Base-by-base conservation (phyloP, 1,140 invertebrate species). In the Pemphigus obesinymphae region DNA sequence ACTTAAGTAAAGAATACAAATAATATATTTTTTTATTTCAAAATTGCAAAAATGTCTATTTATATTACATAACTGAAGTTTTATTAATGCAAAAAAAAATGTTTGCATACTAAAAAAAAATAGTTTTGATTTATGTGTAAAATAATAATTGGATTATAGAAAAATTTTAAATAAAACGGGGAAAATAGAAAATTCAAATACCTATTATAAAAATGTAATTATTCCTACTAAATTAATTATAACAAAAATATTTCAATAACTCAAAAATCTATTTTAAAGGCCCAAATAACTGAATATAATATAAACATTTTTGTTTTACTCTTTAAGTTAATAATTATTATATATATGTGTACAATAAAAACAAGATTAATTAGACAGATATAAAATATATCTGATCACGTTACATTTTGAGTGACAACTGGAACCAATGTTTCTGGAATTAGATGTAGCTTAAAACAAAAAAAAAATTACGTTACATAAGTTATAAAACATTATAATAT, bases 341-440 rank as follows among this genome's bases (percentile, higher is more conserved):
- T 73, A 73, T 48, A 50, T 50, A 8, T 73, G 43, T 73, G 26
- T 50, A 73, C 43, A 50, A 50, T 50, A 73, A 73, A 73, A 73
- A 73, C 70, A 73, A 50, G n/a, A 73, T 73, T 73, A 40, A 73
- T 73, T 31, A 48, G 17, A 50, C 45, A 73, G 70, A 73, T 48
- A 50, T 13, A 4, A 73, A 31, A 50, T 31, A 63, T 63, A 73
- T 73, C 70, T 80, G 53, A 80, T 80, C 55, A 80, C 26, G 55
- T 61, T 61, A 63, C 55, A 78, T 23, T 78, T 63, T 61, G 76
- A 58, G 34, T 80, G 53, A 61, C 34, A 78, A 63, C 76, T 43
- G 76, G 76, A 43, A 80, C 37, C 53, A 63, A 40, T 29, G 23
- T 43, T 61, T 80, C 53, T 80, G 55, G 76, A 58, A 80, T 58